These are phyloP conservation scores for Distichodus sexfasciatus DNA, from an alignment of 2,797 vertebrate species.

Conservation along the genomic window DNA sequence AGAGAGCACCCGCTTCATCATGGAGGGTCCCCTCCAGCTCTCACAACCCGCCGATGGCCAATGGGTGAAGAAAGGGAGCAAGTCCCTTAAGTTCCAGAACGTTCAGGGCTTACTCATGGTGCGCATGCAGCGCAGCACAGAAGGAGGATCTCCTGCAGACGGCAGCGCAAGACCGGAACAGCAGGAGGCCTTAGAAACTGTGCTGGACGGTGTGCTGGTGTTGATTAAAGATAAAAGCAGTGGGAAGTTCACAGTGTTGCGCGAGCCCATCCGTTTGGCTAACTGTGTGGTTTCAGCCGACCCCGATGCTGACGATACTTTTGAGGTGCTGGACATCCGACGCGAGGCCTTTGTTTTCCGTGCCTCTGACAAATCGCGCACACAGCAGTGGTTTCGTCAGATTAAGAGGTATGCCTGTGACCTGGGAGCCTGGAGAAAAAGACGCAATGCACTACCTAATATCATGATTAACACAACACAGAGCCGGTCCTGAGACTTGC, in stretches of 20 bases:
- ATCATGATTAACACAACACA: constrained; percentile 92
- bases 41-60: constrained; percentile 87
- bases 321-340: constrained; percentile 88
- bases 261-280: constrained; percentile 85
- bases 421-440: constrained; percentile 87
- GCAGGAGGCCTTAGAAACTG: constrained; percentile 64
- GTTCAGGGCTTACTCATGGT: constrained; percentile 89
- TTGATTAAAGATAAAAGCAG: constrained; percentile 92
- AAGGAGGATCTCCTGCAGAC: constrained; percentile 54
- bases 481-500: constrained; percentile 72
- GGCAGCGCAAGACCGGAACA: constrained; percentile 56
- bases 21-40: constrained; percentile 87
- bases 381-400: constrained; percentile 90
- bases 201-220: constrained; percentile 85
- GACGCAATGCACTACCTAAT: constrained; percentile 88
- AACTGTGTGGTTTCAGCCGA: constrained; percentile 88
- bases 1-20: constrained; percentile 85
- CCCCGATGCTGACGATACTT: constrained; percentile 85
- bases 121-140: constrained; percentile 68
- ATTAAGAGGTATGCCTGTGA: constrained; percentile 81
- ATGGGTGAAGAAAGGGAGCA: constrained; percentile 90
- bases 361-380: constrained; percentile 82
- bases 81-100: constrained; percentile 88
- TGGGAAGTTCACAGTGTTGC: constrained; percentile 84
- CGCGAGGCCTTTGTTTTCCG: constrained; percentile 88